Conservation (phyloP, 1,140 invertebrate genomes). For the Lucilia cuprina region DNA sequence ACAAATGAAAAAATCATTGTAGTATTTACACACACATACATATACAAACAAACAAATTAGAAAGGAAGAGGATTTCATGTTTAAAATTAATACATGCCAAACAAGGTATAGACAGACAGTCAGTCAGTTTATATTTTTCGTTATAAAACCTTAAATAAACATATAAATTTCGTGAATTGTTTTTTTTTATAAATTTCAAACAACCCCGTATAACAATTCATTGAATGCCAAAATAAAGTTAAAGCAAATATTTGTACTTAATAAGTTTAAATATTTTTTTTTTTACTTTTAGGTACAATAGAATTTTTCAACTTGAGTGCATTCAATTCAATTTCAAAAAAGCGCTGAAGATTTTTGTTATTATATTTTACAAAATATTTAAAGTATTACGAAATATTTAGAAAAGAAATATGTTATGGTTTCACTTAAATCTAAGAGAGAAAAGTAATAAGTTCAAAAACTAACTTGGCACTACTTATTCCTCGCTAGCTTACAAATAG, state of each 20-base stretch:
- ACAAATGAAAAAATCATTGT: neutral
- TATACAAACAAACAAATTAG: neutral
- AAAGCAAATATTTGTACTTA: constrained; percentile 12
- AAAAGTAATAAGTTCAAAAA: no score
- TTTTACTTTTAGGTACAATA: neutral
- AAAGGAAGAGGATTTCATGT: neutral
- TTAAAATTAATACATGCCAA: neutral
- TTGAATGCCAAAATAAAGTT: neutral
- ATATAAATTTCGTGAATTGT: neutral
- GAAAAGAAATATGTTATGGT: no score
- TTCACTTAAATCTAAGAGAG: no score
- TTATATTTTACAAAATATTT: no score
- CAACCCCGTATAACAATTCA: neutral
- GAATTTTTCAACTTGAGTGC: constrained; percentile 14
- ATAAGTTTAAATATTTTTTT: constrained; percentile 2
- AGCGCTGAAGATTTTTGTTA: no score
- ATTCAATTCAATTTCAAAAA: neutral
- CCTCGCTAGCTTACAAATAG: no score
- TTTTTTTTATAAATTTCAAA: neutral
- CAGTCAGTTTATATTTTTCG: no score
- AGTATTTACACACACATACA: neutral
- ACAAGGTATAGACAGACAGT: neutral
- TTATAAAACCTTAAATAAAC: neutral
- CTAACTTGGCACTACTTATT: no score
- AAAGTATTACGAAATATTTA: no score